Evolutionary conservation across 2,888 invertebrate genomes (phyloP).

Genomic region (Osmoderma eremita): DNA sequence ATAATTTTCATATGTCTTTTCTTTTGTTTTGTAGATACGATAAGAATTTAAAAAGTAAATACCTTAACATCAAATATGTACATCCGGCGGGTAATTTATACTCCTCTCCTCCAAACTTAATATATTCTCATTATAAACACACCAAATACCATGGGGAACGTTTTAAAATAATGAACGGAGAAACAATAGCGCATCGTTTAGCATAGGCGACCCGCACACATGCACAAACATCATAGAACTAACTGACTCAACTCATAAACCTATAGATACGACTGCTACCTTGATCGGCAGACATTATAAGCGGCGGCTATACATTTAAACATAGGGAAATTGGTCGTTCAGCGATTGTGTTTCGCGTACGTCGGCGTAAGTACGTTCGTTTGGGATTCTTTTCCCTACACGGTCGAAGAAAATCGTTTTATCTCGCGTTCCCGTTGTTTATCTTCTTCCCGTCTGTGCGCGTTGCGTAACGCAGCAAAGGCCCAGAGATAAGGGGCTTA

Average conservation of each 20-base stretch:
- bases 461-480: constrained; percentile 32
- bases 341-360: constrained; percentile 39
- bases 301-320: constrained; percentile 55
- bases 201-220: constrained; percentile 41
- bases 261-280: constrained; percentile 48
- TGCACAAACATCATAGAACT: constrained; percentile 55
- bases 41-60: constrained; percentile 1
- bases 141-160: background rate
- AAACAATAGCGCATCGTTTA: constrained; percentile 24
- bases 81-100: too few relatives aligned
- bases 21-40: too few relatives aligned
- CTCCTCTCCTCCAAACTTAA: background rate
- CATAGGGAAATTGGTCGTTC: constrained; percentile 49
- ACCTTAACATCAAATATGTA: constrained; percentile 5
- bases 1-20: too few relatives aligned
- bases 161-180: background rate
- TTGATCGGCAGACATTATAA: constrained; percentile 56
- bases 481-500: constrained; percentile 47
- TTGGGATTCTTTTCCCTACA: constrained; percentile 29
- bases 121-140: constrained; percentile 6
- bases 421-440: constrained; percentile 42
- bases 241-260: constrained; percentile 57
- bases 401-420: constrained; percentile 44
- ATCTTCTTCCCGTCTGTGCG: constrained; percentile 43
- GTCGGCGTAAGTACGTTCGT: constrained; percentile 25